Percentiles rank a stretch among this genome's conserved stretches.
These are phyloP conservation scores for Tachina grossa DNA, from an alignment of 2,888 invertebrate genomes.

Conservation along the genomic window DNA sequence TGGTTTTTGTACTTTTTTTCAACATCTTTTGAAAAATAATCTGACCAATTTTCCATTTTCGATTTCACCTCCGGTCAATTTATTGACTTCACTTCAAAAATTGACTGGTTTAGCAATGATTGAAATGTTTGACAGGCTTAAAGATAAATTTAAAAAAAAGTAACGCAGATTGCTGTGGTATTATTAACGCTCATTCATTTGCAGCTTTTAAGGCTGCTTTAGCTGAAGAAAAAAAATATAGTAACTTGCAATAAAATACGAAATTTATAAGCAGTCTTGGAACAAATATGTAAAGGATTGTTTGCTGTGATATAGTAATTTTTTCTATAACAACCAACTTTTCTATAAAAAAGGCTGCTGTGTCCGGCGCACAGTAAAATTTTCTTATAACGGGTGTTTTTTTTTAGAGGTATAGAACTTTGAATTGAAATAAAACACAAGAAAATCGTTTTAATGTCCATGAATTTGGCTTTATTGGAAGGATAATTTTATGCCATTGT, in stretches of 20 bases:
- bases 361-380: no score
- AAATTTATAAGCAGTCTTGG: slow-evolving; percentile 10
- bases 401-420: no score
- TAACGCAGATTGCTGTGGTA: slow-evolving; percentile 2
- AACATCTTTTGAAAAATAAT: slow-evolving; percentile 39
- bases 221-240: slow-evolving; percentile 15
- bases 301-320: no score
- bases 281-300: slow-evolving; percentile 3
- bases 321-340: no score
- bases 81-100: slow-evolving; percentile 62
- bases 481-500: no score
- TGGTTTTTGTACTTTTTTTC: background rate
- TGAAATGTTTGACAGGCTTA: slow-evolving; percentile 68
- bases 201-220: slow-evolving; percentile 28
- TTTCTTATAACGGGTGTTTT: no score
- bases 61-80: slow-evolving; percentile 72
- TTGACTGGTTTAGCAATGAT: slow-evolving; percentile 57
- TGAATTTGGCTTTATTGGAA: no score
- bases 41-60: slow-evolving; percentile 64
- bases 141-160: slow-evolving; percentile 52
- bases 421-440: no score
- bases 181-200: slow-evolving; percentile 28
- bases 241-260: slow-evolving; percentile 17
- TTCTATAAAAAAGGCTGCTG: no score
- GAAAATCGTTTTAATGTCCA: no score